Conservation (phyloP, 2,113 vertebrate genomes). For the Uria aalge region DNA sequence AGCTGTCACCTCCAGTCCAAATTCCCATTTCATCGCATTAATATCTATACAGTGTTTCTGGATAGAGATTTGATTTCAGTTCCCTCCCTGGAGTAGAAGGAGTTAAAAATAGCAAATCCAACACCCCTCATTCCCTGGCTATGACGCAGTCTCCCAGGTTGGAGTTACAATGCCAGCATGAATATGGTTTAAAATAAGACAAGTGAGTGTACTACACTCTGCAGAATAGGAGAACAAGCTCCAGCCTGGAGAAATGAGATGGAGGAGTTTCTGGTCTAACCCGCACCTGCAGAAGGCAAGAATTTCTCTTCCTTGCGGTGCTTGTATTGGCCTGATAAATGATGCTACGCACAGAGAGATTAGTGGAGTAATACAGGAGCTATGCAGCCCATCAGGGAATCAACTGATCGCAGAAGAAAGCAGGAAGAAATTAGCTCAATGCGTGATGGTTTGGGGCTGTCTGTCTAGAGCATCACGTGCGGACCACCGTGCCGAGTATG, state of each 20-base stretch:
- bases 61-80: constrained; percentile 24
- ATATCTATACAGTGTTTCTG: not conserved
- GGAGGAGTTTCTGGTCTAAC: not conserved
- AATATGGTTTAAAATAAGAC: constrained; percentile 41
- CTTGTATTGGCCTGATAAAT: not conserved
- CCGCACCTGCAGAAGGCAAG: not conserved
- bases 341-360: not conserved
- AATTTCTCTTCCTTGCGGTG: not conserved
- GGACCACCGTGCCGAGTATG: not conserved
- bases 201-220: not conserved
- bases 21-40: constrained; percentile 23
- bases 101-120: constrained; percentile 55
- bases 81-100: not conserved
- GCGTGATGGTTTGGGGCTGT: not conserved
- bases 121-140: constrained; percentile 39
- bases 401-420: not conserved
- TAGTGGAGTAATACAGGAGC: not conserved
- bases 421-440: not conserved
- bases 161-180: constrained; percentile 26
- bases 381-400: not conserved
- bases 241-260: not conserved
- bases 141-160: constrained; percentile 29
- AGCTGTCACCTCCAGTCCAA: constrained; percentile 39
- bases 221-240: not conserved
- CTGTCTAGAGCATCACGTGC: not conserved